phyloP scores from a whole-genome alignment of 2,888 invertebrate genomes.

The Anodontia alba region DNA sequence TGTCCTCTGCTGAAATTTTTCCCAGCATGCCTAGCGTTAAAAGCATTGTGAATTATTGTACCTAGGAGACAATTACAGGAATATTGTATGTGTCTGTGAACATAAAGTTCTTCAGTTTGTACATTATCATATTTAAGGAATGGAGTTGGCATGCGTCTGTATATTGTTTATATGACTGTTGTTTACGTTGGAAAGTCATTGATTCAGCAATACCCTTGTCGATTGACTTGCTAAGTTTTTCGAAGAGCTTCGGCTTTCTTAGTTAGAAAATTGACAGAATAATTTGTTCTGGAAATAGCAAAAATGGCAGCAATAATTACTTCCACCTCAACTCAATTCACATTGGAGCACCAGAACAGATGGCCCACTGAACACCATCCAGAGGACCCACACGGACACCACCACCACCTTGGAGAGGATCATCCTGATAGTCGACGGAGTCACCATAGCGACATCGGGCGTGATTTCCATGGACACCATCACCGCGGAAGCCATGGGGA shows the following conservation, averaged over 20 bases:
- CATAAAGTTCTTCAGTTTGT: too few species aligned
- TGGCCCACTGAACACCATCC: conserved; percentile 49
- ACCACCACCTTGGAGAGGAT: conserved; percentile 11
- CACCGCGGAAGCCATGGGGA: background rate
- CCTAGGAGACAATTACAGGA: too few species aligned
- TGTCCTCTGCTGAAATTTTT: too few species aligned
- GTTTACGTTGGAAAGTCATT: conserved; percentile 2
- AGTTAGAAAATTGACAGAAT: background rate
- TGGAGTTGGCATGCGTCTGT: background rate
- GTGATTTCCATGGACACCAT: background rate
- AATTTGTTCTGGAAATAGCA: background rate
- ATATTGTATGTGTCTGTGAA: too few species aligned
- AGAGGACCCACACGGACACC: conserved; percentile 23
- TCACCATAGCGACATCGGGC: conserved; percentile 3
- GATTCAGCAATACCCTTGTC: background rate
- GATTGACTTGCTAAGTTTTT: background rate
- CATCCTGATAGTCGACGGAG: background rate
- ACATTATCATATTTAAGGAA: background rate
- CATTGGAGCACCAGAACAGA: conserved; percentile 60
- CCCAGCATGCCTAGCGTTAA: too few species aligned
- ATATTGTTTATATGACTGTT: conserved; percentile 1
- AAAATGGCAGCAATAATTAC: conserved; percentile 64
- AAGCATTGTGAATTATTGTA: too few species aligned
- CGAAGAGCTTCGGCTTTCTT: too few species aligned
- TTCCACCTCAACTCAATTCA: conserved; percentile 67